Evolutionary conservation across 1,140 invertebrate genomes (phyloP), one percentile per base, ranked within the genome.

Genomic region (Zelostemma sp.): DNA sequence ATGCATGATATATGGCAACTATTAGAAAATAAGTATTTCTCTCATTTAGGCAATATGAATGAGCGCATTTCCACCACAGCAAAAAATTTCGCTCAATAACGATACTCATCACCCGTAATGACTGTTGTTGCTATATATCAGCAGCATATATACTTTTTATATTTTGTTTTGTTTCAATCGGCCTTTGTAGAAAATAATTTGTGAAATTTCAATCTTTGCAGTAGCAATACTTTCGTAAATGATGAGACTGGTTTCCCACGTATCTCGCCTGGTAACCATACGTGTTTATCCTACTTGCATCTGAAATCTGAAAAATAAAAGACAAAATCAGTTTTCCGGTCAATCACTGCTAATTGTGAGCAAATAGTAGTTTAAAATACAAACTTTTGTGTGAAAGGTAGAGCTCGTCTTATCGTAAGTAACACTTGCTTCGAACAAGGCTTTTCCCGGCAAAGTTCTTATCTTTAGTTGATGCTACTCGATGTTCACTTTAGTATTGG

Each of bases 201-300:
- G n/a, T n/a, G n/a, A n/a, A n/a, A n/a, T n/a, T n/a, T 35, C 11
- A 35, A 35, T 35, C 33, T 9, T 35, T 35, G 33, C 33, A 45
- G 18, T 16, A 25, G 18, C 53, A 38, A 51, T 43, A 64, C n/a
- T 49, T 56, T 17, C 19, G 33, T 16, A 31, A 33, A 25, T 41
- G 49, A 18, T 47, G 11, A 48, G 9, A 48, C 9, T 41, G 9
- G 6, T 41, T 14, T 66, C 91, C 89, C 8, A 96, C 90, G 73
- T 95, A 97, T 70, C 89, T 87, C 4, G 94, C 91, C 77, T 92
- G 90, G 40, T 87, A 80, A 5, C 93, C 93, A 75, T 94, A 98
- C 85, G 91, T 91, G 79, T 98, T 97, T 28, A 94, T 92, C 60
- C 96, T 87, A 56, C 95, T 97, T 1, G 97, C 91, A 74, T 96